Conservation (phyloP, 2,113 vertebrate species). For the Platichthys stellatus region DNA sequence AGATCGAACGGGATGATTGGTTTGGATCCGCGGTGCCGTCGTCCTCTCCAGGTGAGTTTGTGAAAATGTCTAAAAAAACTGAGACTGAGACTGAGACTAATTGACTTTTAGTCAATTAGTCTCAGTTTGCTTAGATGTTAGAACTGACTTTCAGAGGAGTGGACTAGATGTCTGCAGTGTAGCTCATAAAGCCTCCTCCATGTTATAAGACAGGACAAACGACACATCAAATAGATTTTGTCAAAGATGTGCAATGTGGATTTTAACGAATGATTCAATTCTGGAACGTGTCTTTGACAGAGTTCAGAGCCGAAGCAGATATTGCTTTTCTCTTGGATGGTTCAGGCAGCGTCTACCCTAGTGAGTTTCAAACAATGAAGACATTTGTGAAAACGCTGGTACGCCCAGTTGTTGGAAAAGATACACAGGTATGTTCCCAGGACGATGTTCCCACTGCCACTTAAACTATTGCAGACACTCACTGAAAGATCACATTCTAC, state of each 20-base stretch:
- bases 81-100: too few species aligned
- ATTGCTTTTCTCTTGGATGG: constrained; percentile 81
- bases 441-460: not conserved
- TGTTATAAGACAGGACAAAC: not conserved
- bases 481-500: not conserved
- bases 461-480: too few species aligned
- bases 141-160: too few species aligned
- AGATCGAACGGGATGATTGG: fast-evolving
- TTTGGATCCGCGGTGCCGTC: not conserved
- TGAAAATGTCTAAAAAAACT: not conserved
- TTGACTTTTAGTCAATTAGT: too few species aligned
- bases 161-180: too few species aligned
- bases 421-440: constrained; percentile 49
- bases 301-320: constrained; percentile 65
- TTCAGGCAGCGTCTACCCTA: constrained; percentile 8
- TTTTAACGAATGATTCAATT: not conserved
- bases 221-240: too few species aligned
- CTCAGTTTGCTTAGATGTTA: too few species aligned
- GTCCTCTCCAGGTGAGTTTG: constrained; percentile 49
- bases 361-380: constrained; percentile 58
- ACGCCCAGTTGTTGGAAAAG: constrained; percentile 7
- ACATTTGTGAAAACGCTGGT: constrained; percentile 66
- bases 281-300: constrained; percentile 45
- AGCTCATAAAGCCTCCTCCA: not conserved
- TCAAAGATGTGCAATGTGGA: not conserved